These are phyloP conservation scores for Motacilla tschutschensis DNA, from an alignment of 2,113 vertebrate species.

Conservation along the genomic window DNA sequence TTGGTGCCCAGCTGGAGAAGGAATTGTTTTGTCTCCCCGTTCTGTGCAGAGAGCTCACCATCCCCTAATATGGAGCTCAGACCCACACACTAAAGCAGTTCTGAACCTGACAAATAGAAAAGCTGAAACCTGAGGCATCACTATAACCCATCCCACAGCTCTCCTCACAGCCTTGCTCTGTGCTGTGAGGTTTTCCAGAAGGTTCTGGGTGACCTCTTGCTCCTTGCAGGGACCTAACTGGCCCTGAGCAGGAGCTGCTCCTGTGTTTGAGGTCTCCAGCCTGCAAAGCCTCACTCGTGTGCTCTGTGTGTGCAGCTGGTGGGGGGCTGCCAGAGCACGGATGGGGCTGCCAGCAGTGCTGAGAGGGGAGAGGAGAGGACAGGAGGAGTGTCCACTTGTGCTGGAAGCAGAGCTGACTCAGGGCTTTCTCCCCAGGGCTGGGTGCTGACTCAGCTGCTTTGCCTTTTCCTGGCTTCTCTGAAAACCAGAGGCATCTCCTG, in stretches of 20 bases:
- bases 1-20: background rate
- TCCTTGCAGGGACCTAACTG: fast-evolving
- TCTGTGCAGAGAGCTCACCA: background rate
- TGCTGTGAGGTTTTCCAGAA: background rate
- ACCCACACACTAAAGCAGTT: background rate
- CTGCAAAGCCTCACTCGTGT: background rate
- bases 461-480: background rate
- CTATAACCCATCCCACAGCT: background rate
- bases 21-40: background rate
- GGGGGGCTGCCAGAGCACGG: background rate
- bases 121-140: background rate
- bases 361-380: background rate
- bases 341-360: background rate
- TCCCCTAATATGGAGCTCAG: background rate
- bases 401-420: slow-evolving; percentile 20
- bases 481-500: slow-evolving; percentile 9
- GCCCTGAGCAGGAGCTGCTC: background rate
- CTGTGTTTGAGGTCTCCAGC: background rate
- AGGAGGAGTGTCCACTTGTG: background rate
- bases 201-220: background rate
- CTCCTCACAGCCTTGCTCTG: fast-evolving
- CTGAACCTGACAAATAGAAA: background rate
- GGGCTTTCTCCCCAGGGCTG: slow-evolving; percentile 6
- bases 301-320: background rate
- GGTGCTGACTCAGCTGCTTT: slow-evolving; percentile 46